These are phyloP conservation scores for Theropithecus gelada DNA, from an alignment of 2,113 vertebrate genomes.

Conservation along the genomic window DNA sequence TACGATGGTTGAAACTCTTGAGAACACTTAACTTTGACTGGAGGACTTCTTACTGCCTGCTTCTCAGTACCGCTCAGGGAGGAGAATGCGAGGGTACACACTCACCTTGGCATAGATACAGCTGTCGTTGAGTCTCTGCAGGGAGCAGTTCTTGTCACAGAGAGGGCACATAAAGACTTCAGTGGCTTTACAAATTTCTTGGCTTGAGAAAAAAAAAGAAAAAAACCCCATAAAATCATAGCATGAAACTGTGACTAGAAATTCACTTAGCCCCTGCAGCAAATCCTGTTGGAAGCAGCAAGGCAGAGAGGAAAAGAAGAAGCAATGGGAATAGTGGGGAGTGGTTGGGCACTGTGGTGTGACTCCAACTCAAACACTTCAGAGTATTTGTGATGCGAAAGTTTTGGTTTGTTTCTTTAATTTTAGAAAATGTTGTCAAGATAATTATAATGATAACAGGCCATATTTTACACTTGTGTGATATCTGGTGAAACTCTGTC, in stretches of 20 bases:
- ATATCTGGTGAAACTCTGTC: neutral
- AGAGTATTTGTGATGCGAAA: neutral
- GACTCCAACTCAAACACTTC: neutral
- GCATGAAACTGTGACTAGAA: neutral
- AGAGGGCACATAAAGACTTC: slow-evolving; percentile 97
- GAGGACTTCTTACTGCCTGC: neutral
- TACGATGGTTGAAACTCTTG: neutral
- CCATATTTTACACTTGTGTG: neutral
- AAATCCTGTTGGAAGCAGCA: neutral
- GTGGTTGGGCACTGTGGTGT: neutral
- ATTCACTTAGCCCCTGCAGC: neutral
- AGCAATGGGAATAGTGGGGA: neutral
- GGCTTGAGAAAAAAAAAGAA: slow-evolving; percentile 83
- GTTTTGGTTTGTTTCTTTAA: neutral
- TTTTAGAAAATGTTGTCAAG: neutral
- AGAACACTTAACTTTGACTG: neutral
- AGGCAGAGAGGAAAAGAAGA: neutral
- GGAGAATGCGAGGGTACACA: neutral
- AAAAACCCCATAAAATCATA: neutral
- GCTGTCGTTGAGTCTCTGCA: slow-evolving; percentile 96
- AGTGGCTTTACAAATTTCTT: slow-evolving; percentile 97
- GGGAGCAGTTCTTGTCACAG: slow-evolving; percentile 94
- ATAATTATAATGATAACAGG: neutral
- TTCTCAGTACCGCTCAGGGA: neutral
- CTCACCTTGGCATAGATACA: slow-evolving; percentile 97